Evolutionary conservation across 2,888 invertebrate species (phyloP).

Genomic region (Ceratothoa steindachneri): DNA sequence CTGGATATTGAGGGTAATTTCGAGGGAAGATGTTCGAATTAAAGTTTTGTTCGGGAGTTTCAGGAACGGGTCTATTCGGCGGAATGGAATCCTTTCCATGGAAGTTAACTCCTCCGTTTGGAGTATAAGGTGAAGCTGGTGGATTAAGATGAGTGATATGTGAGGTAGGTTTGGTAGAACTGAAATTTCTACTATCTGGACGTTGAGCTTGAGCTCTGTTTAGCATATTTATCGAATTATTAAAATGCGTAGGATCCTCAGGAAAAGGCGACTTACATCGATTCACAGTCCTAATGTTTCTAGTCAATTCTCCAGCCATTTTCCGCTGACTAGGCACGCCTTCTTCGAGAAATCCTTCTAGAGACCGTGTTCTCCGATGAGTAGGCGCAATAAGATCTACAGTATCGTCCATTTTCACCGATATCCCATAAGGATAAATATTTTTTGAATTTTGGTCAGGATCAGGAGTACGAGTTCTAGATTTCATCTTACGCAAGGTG

Average conservation of each 20-base stretch:
- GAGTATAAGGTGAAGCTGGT: neutral
- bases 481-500: conserved; percentile 36
- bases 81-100: neutral
- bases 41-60: neutral
- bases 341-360: conserved; percentile 47
- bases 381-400: neutral
- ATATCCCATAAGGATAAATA: conserved; percentile 44
- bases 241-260: neutral
- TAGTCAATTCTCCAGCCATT: neutral
- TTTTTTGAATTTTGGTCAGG: conserved; percentile 42
- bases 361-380: conserved; percentile 44
- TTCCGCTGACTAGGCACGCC: neutral
- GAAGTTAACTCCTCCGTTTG: neutral
- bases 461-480: conserved; percentile 40
- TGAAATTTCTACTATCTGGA: neutral
- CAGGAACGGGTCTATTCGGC: neutral
- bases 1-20: neutral
- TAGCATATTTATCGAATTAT: neutral
- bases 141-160: neutral
- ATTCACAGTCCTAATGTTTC: neutral
- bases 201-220: neutral
- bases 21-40: neutral
- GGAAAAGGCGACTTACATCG: neutral
- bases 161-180: neutral
- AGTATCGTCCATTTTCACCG: conserved; percentile 31